phyloP scores from a whole-genome alignment of 2,797 vertebrate genomes.

The Hybognathus amarus region DNA sequence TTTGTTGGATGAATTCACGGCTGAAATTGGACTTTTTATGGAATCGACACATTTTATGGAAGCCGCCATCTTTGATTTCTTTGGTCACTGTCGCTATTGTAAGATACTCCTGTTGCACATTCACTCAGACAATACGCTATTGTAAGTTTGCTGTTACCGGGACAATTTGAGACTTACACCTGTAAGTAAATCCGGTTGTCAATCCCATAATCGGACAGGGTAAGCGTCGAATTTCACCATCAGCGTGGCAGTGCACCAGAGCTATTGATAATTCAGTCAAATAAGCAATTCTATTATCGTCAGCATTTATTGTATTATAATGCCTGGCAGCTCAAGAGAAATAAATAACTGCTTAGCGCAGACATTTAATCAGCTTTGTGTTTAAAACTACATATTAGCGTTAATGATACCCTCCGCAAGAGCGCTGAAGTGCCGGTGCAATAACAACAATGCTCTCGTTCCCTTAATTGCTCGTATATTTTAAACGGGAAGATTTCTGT shows the following conservation, averaged over 20 bases:
- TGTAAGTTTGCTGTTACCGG: background rate
- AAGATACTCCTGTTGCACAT: no score
- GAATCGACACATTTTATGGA: no score
- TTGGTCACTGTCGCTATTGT: no score
- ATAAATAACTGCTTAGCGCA: slow-evolving; percentile 23
- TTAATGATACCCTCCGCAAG: slow-evolving; percentile 36
- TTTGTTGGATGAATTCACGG: no score
- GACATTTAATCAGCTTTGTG: slow-evolving; percentile 40
- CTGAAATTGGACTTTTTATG: no score
- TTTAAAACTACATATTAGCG: slow-evolving; percentile 44
- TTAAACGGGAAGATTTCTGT: slow-evolving; percentile 46
- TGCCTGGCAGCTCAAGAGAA: slow-evolving; percentile 32
- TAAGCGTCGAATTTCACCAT: background rate
- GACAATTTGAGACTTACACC: background rate
- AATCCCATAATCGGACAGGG: background rate
- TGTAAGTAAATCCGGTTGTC: background rate
- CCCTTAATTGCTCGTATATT: slow-evolving; percentile 26
- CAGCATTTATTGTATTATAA: slow-evolving; percentile 33
- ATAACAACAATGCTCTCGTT: slow-evolving; percentile 22
- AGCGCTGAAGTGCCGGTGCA: background rate
- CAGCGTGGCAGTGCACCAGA: background rate
- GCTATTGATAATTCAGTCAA: slow-evolving; percentile 17
- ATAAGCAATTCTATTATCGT: slow-evolving; percentile 8
- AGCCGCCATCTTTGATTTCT: no score
- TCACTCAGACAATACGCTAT: no score